Percentiles rank a stretch among this genome's conserved stretches.
Evolutionary conservation across 1,140 invertebrate species (phyloP).

Genomic region (Drosophila paulistorum): DNA sequence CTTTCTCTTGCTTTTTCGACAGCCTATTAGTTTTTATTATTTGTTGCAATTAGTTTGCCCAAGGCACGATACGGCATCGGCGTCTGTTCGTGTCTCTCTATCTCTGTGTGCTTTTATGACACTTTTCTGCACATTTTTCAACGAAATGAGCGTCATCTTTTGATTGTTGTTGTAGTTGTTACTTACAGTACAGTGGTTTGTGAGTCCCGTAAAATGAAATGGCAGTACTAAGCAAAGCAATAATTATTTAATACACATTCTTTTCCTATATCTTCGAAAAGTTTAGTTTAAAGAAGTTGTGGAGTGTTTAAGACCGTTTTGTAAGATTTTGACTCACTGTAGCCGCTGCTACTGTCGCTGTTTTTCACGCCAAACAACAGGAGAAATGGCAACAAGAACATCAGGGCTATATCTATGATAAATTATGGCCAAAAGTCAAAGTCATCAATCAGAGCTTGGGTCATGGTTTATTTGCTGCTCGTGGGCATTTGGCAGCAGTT

Average conservation of each 20-base stretch:
- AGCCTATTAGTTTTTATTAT: conserved; percentile 81
- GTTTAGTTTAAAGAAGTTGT: no score
- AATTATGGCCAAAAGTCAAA: conserved; percentile 80
- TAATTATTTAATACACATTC: not conserved
- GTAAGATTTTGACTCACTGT: not conserved
- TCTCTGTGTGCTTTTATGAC: conserved; percentile 63
- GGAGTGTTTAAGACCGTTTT: no score
- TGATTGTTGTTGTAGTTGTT: conserved; percentile 43
- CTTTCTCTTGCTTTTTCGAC: conserved; percentile 61
- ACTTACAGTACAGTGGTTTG: conserved; percentile 24
- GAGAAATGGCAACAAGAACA: conserved; percentile 29
- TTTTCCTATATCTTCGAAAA: no score
- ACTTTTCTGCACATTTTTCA: conserved; percentile 75
- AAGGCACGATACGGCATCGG: conserved; percentile 21
- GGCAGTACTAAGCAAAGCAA: no score
- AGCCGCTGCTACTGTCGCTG: conserved; percentile 30
- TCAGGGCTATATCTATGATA: conserved; percentile 72
- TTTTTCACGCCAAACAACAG: conserved; percentile 56
- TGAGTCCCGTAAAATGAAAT: not conserved
- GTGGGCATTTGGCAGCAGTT: conserved; percentile 53
- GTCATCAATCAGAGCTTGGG: conserved; percentile 69
- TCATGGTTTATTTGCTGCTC: conserved; percentile 75
- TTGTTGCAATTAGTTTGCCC: conserved; percentile 76
- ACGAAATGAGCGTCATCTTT: conserved; percentile 75
- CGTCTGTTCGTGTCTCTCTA: conserved; percentile 21